A percentile compares a stretch with the other conserved stretches of the same genome.
These are phyloP conservation scores for Drosophila kanekoi DNA, from an alignment of 2,888 invertebrate species.

Conservation along the genomic window DNA sequence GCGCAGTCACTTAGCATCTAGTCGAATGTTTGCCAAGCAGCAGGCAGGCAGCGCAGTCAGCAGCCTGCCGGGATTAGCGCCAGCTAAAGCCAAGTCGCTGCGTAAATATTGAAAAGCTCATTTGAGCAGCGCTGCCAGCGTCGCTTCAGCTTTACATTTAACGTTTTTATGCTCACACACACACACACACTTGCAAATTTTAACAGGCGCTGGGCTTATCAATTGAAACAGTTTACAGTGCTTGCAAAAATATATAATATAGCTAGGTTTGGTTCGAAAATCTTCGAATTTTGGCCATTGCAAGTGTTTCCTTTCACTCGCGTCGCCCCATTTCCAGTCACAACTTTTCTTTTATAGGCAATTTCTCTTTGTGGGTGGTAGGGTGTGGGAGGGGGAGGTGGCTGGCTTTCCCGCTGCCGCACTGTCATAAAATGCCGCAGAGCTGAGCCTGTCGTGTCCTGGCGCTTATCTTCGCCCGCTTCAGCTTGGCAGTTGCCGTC, in stretches of 20 bases:
- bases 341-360: slow-evolving; percentile 66
- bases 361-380: slow-evolving; percentile 52
- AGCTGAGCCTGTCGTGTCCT: slow-evolving; percentile 33
- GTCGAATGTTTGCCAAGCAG: no score
- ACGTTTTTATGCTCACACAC: neutral
- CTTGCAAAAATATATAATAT: no score
- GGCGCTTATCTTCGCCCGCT: slow-evolving; percentile 72
- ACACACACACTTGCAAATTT: slow-evolving; percentile 7
- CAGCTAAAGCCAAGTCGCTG: slow-evolving; percentile 67
- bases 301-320: slow-evolving; percentile 21
- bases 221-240: slow-evolving; percentile 16
- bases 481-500: slow-evolving; percentile 22
- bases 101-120: slow-evolving; percentile 76
- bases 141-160: slow-evolving; percentile 24
- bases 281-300: neutral
- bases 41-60: slow-evolving; percentile 5
- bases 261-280: no score
- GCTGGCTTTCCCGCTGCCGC: no score
- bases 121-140: slow-evolving; percentile 48
- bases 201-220: slow-evolving; percentile 28
- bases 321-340: slow-evolving; percentile 48
- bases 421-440: slow-evolving; percentile 61
- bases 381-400: neutral
- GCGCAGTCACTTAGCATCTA: no score
- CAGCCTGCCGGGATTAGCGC: slow-evolving; percentile 55